phyloP scores from a whole-genome alignment of 2,113 vertebrate genomes.

The Coryphaenoides rupestris region DNA sequence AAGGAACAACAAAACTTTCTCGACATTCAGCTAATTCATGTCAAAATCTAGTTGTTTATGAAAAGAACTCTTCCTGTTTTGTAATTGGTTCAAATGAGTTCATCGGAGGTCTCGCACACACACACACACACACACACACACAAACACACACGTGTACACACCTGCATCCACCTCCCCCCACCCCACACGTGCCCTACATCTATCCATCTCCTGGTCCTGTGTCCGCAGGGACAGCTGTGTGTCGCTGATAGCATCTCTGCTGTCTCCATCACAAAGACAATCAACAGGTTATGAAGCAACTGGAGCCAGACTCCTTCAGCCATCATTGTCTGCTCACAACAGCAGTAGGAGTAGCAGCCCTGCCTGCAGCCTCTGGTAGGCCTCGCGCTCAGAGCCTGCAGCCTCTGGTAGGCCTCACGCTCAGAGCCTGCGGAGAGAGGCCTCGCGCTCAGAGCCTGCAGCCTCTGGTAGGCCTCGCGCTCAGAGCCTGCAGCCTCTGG shows the following conservation, averaged over 20 bases:
- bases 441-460: no score
- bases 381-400: background rate
- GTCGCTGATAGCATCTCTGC: conserved; percentile 31
- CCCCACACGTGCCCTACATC: no score
- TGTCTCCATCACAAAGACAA: conserved; percentile 38
- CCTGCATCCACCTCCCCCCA: background rate
- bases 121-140: conserved; percentile 16
- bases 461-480: no score
- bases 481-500: no score
- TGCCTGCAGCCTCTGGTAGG: conserved; percentile 16
- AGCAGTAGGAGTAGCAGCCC: conserved; percentile 25
- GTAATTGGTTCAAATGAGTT: no score
- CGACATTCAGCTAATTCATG: no score
- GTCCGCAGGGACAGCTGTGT: conserved; percentile 30
- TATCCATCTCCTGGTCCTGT: conserved; percentile 14
- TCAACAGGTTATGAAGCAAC: conserved; percentile 46
- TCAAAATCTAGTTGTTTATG: no score
- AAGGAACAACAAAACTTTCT: no score
- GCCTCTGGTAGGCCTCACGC: no score
- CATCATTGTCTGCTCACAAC: conserved; percentile 5
- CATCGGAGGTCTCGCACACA: background rate
- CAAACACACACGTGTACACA: no score
- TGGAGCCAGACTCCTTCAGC: conserved; percentile 29
- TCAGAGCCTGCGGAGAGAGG: no score
- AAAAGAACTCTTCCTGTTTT: no score